These are phyloP conservation scores for Dicentrarchus labrax DNA, from an alignment of 2,113 vertebrate genomes.

Conservation along the genomic window DNA sequence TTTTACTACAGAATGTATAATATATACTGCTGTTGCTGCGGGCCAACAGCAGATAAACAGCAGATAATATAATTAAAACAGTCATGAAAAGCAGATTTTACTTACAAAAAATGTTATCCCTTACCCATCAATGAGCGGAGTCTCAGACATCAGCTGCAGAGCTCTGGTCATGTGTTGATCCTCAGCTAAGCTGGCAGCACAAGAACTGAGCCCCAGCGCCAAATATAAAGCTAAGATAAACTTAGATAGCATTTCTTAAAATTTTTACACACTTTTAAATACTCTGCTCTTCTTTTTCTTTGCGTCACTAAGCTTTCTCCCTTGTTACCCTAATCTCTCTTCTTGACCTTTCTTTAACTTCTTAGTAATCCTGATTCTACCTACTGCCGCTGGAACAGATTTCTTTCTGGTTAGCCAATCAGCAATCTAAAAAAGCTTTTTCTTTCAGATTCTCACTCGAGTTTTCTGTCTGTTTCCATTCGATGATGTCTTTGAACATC, in stretches of 20 bases:
- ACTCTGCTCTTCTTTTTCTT: background rate
- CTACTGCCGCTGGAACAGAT: background rate
- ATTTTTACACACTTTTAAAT: background rate
- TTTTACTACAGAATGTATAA: background rate
- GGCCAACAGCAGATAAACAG: background rate
- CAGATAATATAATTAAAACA: background rate
- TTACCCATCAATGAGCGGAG: conserved; percentile 90
- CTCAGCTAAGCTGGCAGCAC: conserved; percentile 52
- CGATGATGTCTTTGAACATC: background rate
- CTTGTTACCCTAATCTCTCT: no score
- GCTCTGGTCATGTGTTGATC: conserved; percentile 74
- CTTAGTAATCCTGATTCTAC: background rate
- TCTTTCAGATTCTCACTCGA: background rate
- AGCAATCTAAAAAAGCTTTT: background rate
- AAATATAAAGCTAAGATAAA: conserved; percentile 20
- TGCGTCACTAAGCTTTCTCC: background rate
- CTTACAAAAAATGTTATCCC: conserved; percentile 27
- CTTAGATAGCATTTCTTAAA: conserved; percentile 42
- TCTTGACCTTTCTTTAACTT: background rate
- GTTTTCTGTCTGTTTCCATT: background rate
- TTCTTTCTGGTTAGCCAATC: background rate
- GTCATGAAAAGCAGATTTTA: background rate
- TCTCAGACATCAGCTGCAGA: conserved; percentile 82
- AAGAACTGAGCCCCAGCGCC: conserved; percentile 55
- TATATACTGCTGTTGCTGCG: background rate